Evolutionary conservation across 2,888 invertebrate species (phyloP).

Genomic region (Mesopsocus fuscifrons): DNA sequence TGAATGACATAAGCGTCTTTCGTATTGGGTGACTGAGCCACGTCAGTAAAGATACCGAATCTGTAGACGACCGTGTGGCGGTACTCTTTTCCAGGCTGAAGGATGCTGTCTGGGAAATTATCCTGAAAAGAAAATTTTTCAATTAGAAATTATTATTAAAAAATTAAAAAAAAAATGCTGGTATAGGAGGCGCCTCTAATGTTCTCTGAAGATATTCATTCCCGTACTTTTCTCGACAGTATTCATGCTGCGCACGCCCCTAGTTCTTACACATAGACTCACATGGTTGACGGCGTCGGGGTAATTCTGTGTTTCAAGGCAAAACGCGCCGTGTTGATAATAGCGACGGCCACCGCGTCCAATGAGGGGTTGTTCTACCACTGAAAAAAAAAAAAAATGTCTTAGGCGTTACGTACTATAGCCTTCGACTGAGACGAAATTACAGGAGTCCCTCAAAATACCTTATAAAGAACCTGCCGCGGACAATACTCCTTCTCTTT

Average conservation of each 20-base stretch:
- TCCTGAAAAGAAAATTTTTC: constrained; percentile 30
- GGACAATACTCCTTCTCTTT: too few species aligned
- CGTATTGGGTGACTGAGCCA: background rate
- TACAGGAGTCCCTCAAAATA: too few species aligned
- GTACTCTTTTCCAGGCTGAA: constrained; percentile 54
- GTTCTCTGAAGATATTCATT: too few species aligned
- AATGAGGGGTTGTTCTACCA: constrained; percentile 24
- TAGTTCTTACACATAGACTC: too few species aligned
- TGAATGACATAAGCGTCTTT: too few species aligned
- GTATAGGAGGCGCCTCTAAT: too few species aligned
- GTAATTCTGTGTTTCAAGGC: constrained; percentile 81
- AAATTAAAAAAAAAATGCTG: constrained; percentile 9
- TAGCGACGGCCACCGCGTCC: constrained; percentile 57
- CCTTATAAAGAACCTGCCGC: too few species aligned
- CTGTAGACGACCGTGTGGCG: constrained; percentile 51
- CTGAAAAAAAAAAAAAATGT: background rate
- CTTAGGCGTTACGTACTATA: too few species aligned
- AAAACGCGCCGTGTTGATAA: constrained; percentile 60
- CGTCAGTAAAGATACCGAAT: constrained; percentile 35
- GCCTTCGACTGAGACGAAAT: too few species aligned
- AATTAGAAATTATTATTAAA: constrained; percentile 27
- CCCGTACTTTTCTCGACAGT: too few species aligned
- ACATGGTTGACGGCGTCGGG: constrained; percentile 79
- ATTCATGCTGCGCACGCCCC: too few species aligned
- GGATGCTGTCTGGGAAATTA: constrained; percentile 52